Evolutionary conservation across 2,888 invertebrate genomes (phyloP).

Genomic region (Apodemia duryi): DNA sequence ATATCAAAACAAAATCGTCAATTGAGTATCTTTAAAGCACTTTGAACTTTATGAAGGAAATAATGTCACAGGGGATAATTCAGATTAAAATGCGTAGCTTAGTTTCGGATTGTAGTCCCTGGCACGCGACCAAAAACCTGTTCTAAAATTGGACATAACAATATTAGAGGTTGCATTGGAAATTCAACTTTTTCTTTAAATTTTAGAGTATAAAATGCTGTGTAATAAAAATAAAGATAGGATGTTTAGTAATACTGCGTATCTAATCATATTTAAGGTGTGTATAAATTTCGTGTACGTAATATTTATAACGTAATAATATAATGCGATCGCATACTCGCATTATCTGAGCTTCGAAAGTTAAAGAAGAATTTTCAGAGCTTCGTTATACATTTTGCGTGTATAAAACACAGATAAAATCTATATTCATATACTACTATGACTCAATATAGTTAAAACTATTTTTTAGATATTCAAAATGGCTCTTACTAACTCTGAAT

Average conservation of each 20-base stretch:
- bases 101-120: constrained; percentile 22
- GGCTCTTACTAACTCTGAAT: no score
- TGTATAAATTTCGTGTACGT: constrained; percentile 3
- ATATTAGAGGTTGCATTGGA: not conserved
- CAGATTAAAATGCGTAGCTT: constrained; percentile 28
- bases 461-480: no score
- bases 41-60: constrained; percentile 22
- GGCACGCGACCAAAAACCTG: constrained; percentile 16
- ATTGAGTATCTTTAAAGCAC: not conserved
- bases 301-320: not conserved
- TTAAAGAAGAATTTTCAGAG: not conserved
- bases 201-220: not conserved
- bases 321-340: not conserved
- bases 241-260: not conserved
- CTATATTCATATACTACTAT: no score
- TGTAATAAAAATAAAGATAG: constrained; percentile 16
- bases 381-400: no score
- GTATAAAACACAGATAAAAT: no score
- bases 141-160: no score
- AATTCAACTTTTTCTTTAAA: constrained; percentile 7
- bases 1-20: no score
- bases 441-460: no score
- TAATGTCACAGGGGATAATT: constrained; percentile 28
- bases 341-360: not conserved
- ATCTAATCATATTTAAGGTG: constrained; percentile 3